phyloP scores from a whole-genome alignment of 2,797 vertebrate species.

The Onychomys leucogaster region DNA sequence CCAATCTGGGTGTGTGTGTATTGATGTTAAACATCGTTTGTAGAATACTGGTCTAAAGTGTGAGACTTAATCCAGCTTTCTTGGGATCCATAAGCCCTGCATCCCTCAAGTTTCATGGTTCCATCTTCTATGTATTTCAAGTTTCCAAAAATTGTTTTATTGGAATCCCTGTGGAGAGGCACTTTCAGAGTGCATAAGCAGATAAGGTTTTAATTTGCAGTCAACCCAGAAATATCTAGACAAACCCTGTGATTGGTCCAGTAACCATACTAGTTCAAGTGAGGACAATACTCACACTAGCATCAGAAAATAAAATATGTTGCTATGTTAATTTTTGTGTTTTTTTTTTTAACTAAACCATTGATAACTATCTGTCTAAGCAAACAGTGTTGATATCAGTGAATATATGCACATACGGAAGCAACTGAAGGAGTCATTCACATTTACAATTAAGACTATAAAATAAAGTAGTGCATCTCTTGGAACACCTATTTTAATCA shows the following conservation, averaged over 20 bases:
- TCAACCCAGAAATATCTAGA: slow-evolving; percentile 55
- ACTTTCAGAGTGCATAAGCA: slow-evolving; percentile 16
- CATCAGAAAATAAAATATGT: neutral
- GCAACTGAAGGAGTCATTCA: neutral
- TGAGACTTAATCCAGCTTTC: neutral
- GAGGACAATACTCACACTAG: slow-evolving; percentile 8
- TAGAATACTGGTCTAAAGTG: neutral
- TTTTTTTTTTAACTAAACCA: neutral
- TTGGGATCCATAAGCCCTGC: neutral
- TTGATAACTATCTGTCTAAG: neutral
- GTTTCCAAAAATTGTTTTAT: slow-evolving; percentile 28
- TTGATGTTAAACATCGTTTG: neutral
- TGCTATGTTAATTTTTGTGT: neutral
- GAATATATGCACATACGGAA: neutral
- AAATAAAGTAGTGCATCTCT: neutral
- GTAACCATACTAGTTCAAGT: slow-evolving; percentile 13
- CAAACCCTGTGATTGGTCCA: slow-evolving; percentile 20
- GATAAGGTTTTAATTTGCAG: slow-evolving; percentile 37
- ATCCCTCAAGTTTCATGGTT: slow-evolving; percentile 9
- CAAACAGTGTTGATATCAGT: neutral
- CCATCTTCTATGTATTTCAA: slow-evolving; percentile 30
- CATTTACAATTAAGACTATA: slow-evolving; percentile 25
- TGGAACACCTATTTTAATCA: slow-evolving; percentile 52
- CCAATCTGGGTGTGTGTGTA: neutral
- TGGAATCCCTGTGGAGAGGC: neutral